These are phyloP conservation scores for Knipowitschia caucasica DNA, from an alignment of 2,797 vertebrate species.

Conservation along the genomic window DNA sequence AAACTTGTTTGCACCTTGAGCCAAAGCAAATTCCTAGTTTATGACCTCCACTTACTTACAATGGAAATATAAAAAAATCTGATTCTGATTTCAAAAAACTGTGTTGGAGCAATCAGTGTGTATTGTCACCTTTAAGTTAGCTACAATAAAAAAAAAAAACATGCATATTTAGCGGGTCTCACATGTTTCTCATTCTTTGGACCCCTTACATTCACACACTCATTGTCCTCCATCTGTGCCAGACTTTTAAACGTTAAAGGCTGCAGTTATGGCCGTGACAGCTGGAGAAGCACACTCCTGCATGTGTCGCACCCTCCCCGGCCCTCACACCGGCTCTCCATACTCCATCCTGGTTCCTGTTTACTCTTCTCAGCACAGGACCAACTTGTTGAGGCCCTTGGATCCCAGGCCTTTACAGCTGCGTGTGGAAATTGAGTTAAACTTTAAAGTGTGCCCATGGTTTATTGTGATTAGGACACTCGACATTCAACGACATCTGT, in stretches of 20 bases:
- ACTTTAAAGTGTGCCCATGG: conserved; percentile 1
- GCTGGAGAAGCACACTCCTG: conserved; percentile 67
- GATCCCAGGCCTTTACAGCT: conserved; percentile 56
- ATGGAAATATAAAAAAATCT: too few relatives aligned
- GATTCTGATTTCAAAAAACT: too few relatives aligned
- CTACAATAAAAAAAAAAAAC: background rate
- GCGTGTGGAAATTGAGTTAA: conserved; percentile 33
- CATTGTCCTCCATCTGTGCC: conserved; percentile 56
- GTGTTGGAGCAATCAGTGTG: too few relatives aligned
- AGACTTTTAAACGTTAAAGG: conserved; percentile 45
- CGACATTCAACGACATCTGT: too few relatives aligned
- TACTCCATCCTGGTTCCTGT: conserved; percentile 76
- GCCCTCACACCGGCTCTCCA: conserved; percentile 35
- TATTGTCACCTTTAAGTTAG: background rate
- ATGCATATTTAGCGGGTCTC: background rate
- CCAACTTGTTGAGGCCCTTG: conserved; percentile 68
- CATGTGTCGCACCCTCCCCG: conserved; percentile 46
- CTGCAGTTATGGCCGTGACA: conserved; percentile 69
- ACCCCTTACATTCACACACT: conserved; percentile 27
- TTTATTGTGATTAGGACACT: too few relatives aligned
- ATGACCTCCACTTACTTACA: too few relatives aligned
- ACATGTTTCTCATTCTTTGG: background rate
- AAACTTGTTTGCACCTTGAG: too few relatives aligned
- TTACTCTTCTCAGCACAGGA: conserved; percentile 72
- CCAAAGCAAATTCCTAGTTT: too few relatives aligned